Evolutionary conservation across 2,888 invertebrate genomes (phyloP).

Genomic region (Tetragonula carbonaria): DNA sequence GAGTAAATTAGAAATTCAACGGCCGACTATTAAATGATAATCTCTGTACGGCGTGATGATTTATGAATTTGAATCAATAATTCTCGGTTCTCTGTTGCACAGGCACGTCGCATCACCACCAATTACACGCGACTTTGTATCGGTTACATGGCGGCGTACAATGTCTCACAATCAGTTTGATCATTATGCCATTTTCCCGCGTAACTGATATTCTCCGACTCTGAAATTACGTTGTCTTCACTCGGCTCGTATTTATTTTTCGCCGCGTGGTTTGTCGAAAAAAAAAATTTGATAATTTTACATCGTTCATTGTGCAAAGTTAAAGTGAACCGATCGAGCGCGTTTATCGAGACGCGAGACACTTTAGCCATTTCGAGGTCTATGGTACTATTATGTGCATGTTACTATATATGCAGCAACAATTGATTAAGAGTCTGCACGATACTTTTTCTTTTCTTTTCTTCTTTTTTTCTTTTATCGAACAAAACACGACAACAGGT

Average conservation of each 20-base stretch:
- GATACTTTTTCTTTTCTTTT: no score
- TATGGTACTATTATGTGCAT: no score
- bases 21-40: constrained; percentile 15
- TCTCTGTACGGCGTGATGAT: constrained; percentile 5
- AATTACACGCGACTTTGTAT: not conserved
- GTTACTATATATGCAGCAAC: no score
- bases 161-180: not conserved
- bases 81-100: not conserved
- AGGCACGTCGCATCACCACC: not conserved
- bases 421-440: no score
- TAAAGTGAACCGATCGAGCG: not conserved
- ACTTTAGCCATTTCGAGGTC: not conserved
- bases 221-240: not conserved
- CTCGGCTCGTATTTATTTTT: not conserved
- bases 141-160: not conserved
- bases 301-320: not conserved
- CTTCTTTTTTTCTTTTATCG: no score
- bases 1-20: constrained; percentile 2
- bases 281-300: not conserved
- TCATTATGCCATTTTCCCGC: not conserved
- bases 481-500: no score
- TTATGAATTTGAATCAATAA: constrained; percentile 27
- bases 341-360: not conserved
- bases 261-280: not conserved
- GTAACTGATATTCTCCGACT: no score